These are phyloP conservation scores for Epizoanthus fatuus DNA, from an alignment of 92 coral and sea anemone species.

Conservation along the genomic window DNA sequence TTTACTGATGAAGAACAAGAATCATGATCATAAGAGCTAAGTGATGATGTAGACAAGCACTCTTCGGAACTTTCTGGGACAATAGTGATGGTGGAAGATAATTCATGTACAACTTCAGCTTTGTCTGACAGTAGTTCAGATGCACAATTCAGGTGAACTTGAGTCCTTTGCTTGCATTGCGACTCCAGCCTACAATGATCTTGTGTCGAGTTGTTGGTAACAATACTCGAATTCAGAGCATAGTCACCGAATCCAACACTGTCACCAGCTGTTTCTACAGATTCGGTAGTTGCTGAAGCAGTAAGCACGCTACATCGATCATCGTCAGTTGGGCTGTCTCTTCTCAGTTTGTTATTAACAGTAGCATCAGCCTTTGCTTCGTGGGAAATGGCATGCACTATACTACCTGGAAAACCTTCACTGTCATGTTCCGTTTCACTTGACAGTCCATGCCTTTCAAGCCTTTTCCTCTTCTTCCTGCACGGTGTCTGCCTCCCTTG, in stretches of 20 bases:
- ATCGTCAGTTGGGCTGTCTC: background rate
- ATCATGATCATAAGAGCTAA: background rate
- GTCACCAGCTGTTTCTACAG: background rate
- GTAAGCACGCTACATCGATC: too few relatives aligned
- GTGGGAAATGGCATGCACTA: background rate
- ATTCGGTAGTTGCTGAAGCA: too few relatives aligned
- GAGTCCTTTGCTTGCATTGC: background rate
- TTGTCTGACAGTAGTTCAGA: background rate
- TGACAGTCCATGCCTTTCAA: background rate
- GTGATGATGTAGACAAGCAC: background rate
- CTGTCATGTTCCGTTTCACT: background rate
- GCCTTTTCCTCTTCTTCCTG: conserved; percentile 1
- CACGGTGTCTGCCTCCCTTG: background rate
- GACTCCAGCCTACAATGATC: background rate
- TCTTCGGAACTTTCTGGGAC: conserved; percentile 27
- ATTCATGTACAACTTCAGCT: background rate
- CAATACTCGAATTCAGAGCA: background rate
- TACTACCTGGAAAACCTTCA: background rate
- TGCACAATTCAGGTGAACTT: background rate
- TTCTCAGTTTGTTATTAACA: background rate
- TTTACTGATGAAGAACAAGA: background rate
- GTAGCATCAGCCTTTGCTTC: background rate
- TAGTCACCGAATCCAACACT: background rate
- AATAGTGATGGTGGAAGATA: conserved; percentile 6
- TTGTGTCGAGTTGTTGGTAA: background rate